Evolutionary conservation across 2,113 vertebrate species (phyloP).

Genomic region (Thalassoma bifasciatum): DNA sequence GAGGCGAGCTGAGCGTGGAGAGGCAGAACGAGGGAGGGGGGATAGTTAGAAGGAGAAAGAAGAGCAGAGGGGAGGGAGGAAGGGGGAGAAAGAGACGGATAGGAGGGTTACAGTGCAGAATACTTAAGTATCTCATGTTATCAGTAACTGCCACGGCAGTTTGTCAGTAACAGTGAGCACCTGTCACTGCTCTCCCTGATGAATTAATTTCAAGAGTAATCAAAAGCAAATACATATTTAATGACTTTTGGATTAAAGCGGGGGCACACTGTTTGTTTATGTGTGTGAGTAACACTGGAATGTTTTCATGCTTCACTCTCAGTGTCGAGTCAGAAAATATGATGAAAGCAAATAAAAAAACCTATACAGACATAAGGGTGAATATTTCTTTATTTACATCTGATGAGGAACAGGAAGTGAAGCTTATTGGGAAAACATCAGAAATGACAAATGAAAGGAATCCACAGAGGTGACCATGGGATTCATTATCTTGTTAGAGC

Average conservation of each 20-base stretch:
- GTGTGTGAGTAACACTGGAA: not conserved
- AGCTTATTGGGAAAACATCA: constrained; percentile 20
- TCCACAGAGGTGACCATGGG: not conserved
- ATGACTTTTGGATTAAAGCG: constrained; percentile 53
- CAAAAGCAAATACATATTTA: constrained; percentile 75
- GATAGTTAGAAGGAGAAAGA: constrained; percentile 2
- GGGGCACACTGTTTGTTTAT: constrained; percentile 6
- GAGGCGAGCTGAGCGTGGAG: constrained; percentile 26
- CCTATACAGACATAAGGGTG: constrained; percentile 3
- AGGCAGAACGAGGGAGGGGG: constrained; percentile 23
- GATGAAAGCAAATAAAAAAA: constrained; percentile 24
- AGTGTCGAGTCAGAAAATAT: constrained; percentile 13
- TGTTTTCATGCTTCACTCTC: not conserved
- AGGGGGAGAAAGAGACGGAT: constrained; percentile 26
- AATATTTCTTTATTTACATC: not conserved
- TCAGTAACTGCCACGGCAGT: constrained; percentile 61
- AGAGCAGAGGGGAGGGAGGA: not conserved
- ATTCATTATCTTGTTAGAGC: constrained; percentile 29
- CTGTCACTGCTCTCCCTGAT: constrained; percentile 64
- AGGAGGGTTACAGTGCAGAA: constrained; percentile 54
- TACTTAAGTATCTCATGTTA: constrained; percentile 67
- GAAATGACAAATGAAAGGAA: constrained; percentile 11
- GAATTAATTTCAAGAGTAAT: constrained; percentile 73
- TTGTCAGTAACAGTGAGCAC: constrained; percentile 64
- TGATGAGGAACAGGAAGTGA: not conserved